A percentile compares a stretch with the other conserved stretches of the same genome.
Evolutionary conservation across 2,888 invertebrate species (phyloP).

Genomic region (Drosophila seclusa): DNA sequence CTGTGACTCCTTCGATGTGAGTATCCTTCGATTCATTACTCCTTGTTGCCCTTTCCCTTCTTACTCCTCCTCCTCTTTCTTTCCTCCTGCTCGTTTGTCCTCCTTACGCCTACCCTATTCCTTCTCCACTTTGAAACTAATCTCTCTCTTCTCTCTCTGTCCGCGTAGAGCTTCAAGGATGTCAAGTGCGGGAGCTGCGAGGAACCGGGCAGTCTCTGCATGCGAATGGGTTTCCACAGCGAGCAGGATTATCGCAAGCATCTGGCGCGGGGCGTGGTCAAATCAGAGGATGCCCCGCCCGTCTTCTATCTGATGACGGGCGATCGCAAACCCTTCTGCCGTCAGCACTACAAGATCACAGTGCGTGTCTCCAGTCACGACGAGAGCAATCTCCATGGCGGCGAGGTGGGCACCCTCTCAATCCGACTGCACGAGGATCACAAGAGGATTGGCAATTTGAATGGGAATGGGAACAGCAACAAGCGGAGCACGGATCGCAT

Average conservation of each 20-base stretch:
- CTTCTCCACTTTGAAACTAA: neutral
- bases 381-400: slow-evolving; percentile 90
- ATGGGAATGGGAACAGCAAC: slow-evolving; percentile 82
- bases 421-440: slow-evolving; percentile 88
- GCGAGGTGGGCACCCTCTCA: slow-evolving; percentile 91
- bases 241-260: slow-evolving; percentile 86
- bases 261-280: slow-evolving; percentile 85
- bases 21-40: slow-evolving; percentile 31
- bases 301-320: slow-evolving; percentile 91
- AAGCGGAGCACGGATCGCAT: slow-evolving; percentile 87
- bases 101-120: neutral
- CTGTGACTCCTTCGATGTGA: slow-evolving; percentile 91
- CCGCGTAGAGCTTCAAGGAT: slow-evolving; percentile 87
- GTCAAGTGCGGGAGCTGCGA: slow-evolving; percentile 91
- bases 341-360: slow-evolving; percentile 92
- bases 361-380: slow-evolving; percentile 90
- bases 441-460: neutral
- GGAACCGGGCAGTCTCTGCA: slow-evolving; percentile 88
- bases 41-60: neutral
- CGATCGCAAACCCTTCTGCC: slow-evolving; percentile 90
- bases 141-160: neutral
- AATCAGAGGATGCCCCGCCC: slow-evolving; percentile 85
- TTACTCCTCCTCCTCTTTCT: neutral
- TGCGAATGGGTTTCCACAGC: slow-evolving; percentile 89
- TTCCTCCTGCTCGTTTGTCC: too few relatives aligned